Conservation (phyloP, 2,797 vertebrate species). For the Rhynchotus rufescens region DNA sequence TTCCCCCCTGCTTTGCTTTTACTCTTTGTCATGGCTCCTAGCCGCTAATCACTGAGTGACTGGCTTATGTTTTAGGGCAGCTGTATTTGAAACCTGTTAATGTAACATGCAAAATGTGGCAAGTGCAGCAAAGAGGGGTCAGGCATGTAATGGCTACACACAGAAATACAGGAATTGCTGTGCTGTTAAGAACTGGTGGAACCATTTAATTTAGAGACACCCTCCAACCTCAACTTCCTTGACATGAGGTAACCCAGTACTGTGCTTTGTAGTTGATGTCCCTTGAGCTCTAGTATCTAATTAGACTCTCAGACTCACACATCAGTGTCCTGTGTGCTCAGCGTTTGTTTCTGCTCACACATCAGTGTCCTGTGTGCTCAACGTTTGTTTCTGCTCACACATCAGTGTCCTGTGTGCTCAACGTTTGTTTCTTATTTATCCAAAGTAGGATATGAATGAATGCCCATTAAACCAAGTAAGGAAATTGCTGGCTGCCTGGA, state of each 20-base stretch:
- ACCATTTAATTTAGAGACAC: too few species aligned
- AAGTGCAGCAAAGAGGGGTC: not conserved
- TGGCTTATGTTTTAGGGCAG: not conserved
- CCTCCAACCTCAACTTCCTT: not conserved
- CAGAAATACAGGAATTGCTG: not conserved
- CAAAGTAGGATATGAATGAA: too few species aligned
- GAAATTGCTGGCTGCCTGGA: not conserved
- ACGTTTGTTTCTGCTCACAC: not conserved
- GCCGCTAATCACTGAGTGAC: rapidly evolving
- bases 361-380: not conserved
- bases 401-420: not conserved
- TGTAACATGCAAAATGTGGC: rapidly evolving
- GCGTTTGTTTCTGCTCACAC: not conserved
- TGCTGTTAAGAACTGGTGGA: not conserved
- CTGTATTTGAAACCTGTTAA: not conserved
- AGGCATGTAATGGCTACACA: not conserved
- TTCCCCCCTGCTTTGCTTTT: not conserved
- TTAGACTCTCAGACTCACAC: not conserved
- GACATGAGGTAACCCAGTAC: not conserved
- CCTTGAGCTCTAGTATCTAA: not conserved
- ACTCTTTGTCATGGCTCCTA: not conserved
- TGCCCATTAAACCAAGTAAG: not conserved
- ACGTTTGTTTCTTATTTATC: not conserved
- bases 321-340: not conserved
- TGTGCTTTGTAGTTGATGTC: not conserved